These are phyloP conservation scores for Teinopalpus imperialis DNA, from an alignment of 2,888 invertebrate genomes.

Conservation along the genomic window DNA sequence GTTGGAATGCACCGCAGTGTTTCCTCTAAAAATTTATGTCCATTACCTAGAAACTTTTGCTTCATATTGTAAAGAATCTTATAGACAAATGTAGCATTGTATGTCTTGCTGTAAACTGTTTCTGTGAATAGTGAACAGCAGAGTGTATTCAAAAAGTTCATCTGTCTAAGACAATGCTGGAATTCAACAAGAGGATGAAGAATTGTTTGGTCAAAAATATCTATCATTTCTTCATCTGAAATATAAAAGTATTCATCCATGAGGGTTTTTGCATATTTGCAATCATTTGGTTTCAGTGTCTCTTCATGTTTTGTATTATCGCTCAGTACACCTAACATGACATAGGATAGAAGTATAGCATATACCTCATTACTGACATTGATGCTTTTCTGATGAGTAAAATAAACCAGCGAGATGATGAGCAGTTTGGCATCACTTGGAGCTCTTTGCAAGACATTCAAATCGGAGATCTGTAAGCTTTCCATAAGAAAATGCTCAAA, in stretches of 20 bases:
- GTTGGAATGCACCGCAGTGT: constrained; percentile 21
- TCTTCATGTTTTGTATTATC: not conserved
- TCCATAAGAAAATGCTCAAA: constrained; percentile 25
- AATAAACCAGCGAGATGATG: constrained; percentile 17
- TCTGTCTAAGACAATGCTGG: constrained; percentile 26
- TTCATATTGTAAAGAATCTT: constrained; percentile 16
- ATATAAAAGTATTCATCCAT: constrained; percentile 14
- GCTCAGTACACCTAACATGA: constrained; percentile 15
- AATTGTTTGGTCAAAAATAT: constrained; percentile 9
- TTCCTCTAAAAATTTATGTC: constrained; percentile 15
- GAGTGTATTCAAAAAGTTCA: constrained; percentile 26
- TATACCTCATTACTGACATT: constrained; percentile 7
- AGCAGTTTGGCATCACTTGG: constrained; percentile 20
- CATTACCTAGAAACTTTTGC: not conserved
- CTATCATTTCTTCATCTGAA: not conserved
- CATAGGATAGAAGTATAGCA: constrained; percentile 19
- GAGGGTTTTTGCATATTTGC: not conserved
- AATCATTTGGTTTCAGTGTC: not conserved
- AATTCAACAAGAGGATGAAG: constrained; percentile 23
- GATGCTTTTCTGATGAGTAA: not conserved
- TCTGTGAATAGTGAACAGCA: constrained; percentile 25
- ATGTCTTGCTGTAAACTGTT: constrained; percentile 20
- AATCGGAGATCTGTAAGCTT: constrained; percentile 1
- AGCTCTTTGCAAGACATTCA: not conserved
- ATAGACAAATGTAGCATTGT: constrained; percentile 28